Conservation (phyloP, 2,797 vertebrate genomes). For the Oreonectes daqikongensis region DNA sequence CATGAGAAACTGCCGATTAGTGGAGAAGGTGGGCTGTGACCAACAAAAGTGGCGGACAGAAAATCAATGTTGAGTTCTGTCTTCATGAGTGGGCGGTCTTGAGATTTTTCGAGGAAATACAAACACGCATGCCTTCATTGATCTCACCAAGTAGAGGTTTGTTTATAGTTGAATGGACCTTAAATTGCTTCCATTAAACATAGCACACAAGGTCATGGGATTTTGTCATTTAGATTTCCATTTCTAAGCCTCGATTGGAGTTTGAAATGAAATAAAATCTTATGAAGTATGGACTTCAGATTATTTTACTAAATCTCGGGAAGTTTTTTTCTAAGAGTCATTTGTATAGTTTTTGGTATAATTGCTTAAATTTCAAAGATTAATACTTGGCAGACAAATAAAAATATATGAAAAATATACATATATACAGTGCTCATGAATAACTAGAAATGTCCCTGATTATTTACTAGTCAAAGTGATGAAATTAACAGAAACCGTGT, state of each 20-base stretch:
- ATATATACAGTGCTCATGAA: background rate
- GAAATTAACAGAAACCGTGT: no score
- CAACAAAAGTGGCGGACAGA: constrained; percentile 61
- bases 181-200: constrained; percentile 11
- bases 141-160: constrained; percentile 1
- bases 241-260: background rate
- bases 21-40: constrained; percentile 50
- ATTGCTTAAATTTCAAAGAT: background rate
- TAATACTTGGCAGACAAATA: background rate
- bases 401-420: background rate
- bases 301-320: no score
- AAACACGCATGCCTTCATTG: constrained; percentile 34
- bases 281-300: no score
- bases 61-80: constrained; percentile 70
- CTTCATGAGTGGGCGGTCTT: constrained; percentile 54
- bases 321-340: background rate
- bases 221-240: background rate
- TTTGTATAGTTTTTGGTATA: background rate
- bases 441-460: background rate
- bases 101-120: constrained; percentile 28
- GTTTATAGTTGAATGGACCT: constrained; percentile 8
- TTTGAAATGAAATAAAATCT: background rate
- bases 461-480: background rate
- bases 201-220: background rate
- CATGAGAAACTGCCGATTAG: constrained; percentile 37